Base-by-base conservation (phyloP, 2,888 invertebrate genomes). In the Sepiola atlantica region DNA sequence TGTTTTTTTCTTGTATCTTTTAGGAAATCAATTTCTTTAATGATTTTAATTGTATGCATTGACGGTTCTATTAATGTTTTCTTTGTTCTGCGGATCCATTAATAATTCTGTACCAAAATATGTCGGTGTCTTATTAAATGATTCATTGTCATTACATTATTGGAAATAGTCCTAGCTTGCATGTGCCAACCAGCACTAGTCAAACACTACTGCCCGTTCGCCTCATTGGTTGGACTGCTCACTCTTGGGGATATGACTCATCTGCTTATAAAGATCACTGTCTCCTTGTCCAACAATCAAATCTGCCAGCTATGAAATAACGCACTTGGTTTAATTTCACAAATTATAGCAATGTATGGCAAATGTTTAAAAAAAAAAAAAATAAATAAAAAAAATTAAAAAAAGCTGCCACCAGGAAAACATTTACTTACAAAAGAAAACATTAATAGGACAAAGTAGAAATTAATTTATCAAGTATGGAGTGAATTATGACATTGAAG, bases 221-320 rank as follows among this genome's bases (percentile, higher is more conserved):
- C 77, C n/a, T 77, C 18, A 77, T n/a, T 77, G 77, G 77, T 77
- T 77, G n/a, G 10, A n/a, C 77, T 77, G 77, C n/a, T 77, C 77
- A 77, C 77, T 77, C 77, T 77, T 77, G 77, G 77, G 77, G 77
- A 77, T n/a, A 77, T 77, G 77, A 77, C 77, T 77, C 77, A 77
- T 77, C 77, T 77, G n/a, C 12, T 77, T 16, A 77, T n/a, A 77
- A 32, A 32, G 77, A 77, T 77, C n/a, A 14, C 77, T 14, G 77
- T n/a, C 77, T 77, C n/a, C 77, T 77, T 77, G 77, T 77, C 77
- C n/a, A 77, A n/a, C 77, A 77, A 77, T 77, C 77, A 77, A 77
- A 77, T n/a, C 77, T 77, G 77, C 77, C 32, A 77, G 77, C 77
- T 77, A 77, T 77, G 77, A 77, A 77, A n/a, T n/a, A 77, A 77